Percentiles rank a stretch among this genome's conserved stretches.
Evolutionary conservation across 2,113 vertebrate species (phyloP).

Genomic region (Hydropotes inermis): DNA sequence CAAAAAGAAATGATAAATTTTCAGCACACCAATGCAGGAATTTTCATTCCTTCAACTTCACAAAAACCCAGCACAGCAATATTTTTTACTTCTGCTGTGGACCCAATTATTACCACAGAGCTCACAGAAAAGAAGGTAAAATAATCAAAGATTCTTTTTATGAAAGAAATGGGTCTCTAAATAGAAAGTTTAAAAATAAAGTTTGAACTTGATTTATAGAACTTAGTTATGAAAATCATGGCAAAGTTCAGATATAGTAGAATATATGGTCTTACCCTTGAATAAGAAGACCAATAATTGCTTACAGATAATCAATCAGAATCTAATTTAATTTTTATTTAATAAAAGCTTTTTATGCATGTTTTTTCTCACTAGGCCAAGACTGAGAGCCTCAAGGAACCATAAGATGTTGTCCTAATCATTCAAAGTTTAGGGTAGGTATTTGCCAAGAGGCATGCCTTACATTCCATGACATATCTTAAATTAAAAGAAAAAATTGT

Average conservation of each 20-base stretch:
- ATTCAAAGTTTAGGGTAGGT: conserved; percentile 53
- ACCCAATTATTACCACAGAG: background rate
- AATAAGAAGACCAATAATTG: background rate
- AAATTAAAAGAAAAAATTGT: background rate
- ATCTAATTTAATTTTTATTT: background rate
- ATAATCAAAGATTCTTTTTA: background rate
- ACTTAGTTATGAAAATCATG: background rate
- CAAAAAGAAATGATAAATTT: conserved; percentile 27
- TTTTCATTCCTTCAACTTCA: conserved; percentile 27
- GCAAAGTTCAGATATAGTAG: background rate
- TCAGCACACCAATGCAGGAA: background rate
- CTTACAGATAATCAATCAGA: background rate
- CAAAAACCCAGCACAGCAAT: conserved; percentile 27
- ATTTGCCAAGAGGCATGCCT: background rate
- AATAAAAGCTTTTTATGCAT: background rate
- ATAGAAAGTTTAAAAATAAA: background rate
- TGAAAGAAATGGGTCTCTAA: background rate
- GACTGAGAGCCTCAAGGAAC: conserved; percentile 37
- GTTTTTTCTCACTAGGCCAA: conserved; percentile 56
- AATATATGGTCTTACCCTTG: background rate
- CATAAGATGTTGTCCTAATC: conserved; percentile 2
- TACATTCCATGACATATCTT: background rate
- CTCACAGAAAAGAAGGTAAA: conserved; percentile 57
- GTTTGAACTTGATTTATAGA: background rate
- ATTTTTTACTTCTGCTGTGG: background rate